Evolutionary conservation across 1,140 invertebrate species (phyloP).

Genomic region (Aleiodes sp.): DNA sequence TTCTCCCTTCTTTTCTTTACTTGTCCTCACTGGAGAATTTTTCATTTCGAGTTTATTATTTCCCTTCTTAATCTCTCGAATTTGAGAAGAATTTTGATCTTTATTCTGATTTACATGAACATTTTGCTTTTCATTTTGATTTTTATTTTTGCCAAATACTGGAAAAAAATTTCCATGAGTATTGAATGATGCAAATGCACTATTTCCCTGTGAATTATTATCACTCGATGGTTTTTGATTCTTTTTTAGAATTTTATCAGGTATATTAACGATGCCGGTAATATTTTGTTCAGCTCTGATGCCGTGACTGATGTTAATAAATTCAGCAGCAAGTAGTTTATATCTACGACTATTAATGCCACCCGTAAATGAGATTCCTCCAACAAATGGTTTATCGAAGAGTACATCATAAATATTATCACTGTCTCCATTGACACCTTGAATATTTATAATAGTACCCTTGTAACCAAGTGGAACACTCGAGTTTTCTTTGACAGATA

Average conservation of each 20-base stretch:
- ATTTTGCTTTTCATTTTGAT: background rate
- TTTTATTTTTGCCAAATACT: slow-evolving; percentile 48
- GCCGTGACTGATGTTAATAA: slow-evolving; percentile 73
- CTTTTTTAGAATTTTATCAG: slow-evolving; percentile 25
- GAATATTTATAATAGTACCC: slow-evolving; percentile 83
- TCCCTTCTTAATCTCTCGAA: slow-evolving; percentile 48
- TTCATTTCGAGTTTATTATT: slow-evolving; percentile 11
- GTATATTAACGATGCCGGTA: background rate
- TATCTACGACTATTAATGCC: slow-evolving; percentile 67
- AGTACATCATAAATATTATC: slow-evolving; percentile 77
- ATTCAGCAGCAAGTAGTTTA: slow-evolving; percentile 64
- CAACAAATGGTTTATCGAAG: slow-evolving; percentile 78
- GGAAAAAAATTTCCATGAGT: slow-evolving; percentile 45
- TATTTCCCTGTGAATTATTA: slow-evolving; percentile 14
- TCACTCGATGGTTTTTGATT: slow-evolving; percentile 15
- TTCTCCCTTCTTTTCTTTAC: background rate
- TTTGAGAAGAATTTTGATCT: background rate
- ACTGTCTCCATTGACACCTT: slow-evolving; percentile 63
- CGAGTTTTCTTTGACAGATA: slow-evolving; percentile 77
- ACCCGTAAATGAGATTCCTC: slow-evolving; percentile 62
- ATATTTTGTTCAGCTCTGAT: slow-evolving; percentile 59
- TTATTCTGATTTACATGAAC: slow-evolving; percentile 28
- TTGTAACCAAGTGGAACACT: slow-evolving; percentile 82
- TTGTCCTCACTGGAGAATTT: background rate
- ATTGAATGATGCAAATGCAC: slow-evolving; percentile 37